Evolutionary conservation across 2,797 vertebrate species (phyloP).

Genomic region (Propithecus perrieri): DNA sequence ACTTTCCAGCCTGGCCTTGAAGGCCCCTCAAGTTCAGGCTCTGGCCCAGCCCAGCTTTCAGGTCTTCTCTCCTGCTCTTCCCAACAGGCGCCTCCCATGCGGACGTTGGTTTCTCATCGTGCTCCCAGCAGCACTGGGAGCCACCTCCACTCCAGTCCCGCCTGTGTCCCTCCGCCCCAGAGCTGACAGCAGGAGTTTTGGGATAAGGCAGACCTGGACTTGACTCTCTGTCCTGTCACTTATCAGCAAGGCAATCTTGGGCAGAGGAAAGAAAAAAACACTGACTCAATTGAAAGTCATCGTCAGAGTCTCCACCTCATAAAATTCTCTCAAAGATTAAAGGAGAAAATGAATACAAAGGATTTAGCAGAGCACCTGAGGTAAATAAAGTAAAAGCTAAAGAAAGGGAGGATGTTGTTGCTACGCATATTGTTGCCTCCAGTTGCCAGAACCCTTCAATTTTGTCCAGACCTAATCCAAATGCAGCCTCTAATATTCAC

Average conservation of each 20-base stretch:
- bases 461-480: neutral
- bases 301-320: too few relatives aligned
- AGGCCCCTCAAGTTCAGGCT: neutral
- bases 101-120: neutral
- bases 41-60: neutral
- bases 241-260: neutral
- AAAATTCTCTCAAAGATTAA: neutral
- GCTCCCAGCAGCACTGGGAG: rapidly evolving
- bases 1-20: neutral
- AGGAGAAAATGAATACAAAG: neutral
- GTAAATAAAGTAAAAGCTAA: neutral
- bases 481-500: neutral
- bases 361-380: neutral
- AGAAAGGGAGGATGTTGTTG: neutral
- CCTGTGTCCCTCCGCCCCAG: too few relatives aligned
- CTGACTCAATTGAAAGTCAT: neutral
- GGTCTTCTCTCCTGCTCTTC: neutral
- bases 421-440: neutral
- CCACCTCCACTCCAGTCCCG: rapidly evolving
- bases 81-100: neutral
- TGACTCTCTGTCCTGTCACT: neutral
- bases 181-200: neutral
- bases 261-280: neutral
- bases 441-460: neutral
- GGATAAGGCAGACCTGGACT: neutral